Conservation (phyloP, 1,140 invertebrate genomes). For the Battus philenor region DNA sequence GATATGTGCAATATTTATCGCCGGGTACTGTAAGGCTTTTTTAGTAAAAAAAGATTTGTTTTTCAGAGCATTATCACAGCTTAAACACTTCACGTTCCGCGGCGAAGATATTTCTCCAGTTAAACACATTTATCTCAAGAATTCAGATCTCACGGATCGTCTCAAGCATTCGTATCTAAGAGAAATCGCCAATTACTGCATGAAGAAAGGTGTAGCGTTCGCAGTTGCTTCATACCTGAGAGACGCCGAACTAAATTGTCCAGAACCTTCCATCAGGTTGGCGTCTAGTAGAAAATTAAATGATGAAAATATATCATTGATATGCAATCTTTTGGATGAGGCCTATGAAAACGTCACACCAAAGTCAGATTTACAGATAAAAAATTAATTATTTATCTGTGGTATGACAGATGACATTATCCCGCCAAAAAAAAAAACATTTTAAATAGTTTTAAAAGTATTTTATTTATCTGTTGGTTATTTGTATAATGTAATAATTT, state of each 20-base stretch:
- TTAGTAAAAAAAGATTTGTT: too few relatives aligned
- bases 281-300: constrained; percentile 78
- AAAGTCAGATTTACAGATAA: constrained; percentile 26
- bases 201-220: constrained; percentile 79
- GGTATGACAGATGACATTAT: constrained; percentile 1
- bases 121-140: constrained; percentile 85
- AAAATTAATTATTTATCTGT: constrained; percentile 13
- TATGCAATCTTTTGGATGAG: constrained; percentile 59
- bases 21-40: too few relatives aligned
- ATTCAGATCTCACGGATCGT: constrained; percentile 64
- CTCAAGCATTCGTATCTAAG: constrained; percentile 77
- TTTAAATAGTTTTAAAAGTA: too few relatives aligned
- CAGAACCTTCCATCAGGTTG: constrained; percentile 80
- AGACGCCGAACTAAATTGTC: constrained; percentile 77
- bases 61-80: constrained; percentile 62
- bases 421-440: constrained; percentile 3
- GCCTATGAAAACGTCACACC: constrained; percentile 60
- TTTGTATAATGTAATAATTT: too few relatives aligned
- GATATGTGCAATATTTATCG: too few relatives aligned
- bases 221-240: constrained; percentile 80
- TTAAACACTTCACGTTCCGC: constrained; percentile 76
- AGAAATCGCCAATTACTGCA: constrained; percentile 78
- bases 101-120: constrained; percentile 84
- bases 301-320: constrained; percentile 72
- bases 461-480: too few relatives aligned